Evolutionary conservation across 2,888 invertebrate species (phyloP), one percentile per base, ranked within the genome.

Genomic region (Beris chalybata): DNA sequence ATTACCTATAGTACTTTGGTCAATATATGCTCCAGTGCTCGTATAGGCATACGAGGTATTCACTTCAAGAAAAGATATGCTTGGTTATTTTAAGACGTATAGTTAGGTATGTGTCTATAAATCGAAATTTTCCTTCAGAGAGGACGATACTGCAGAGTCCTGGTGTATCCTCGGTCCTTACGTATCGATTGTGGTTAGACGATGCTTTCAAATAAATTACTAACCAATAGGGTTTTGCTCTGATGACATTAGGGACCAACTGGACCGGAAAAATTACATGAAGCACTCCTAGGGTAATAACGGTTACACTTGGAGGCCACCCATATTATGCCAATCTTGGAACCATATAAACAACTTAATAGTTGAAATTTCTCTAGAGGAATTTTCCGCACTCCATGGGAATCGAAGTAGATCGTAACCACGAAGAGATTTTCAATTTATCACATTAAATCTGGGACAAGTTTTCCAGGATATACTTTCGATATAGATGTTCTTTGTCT

Each of bases 161-260:
- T 22, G 22, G 22, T 22, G 22, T 22, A 22, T 22, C 22, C 22
- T 22, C 22, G 22, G 3, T 1, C 22, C 38, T 5, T 38, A 38
- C 9, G 38, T 7, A 38, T 38, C 38, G 38, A 38, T 7, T 38
- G 9, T 38, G 38, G 38, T 38, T 38, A 38, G 38, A 38, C 2
- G 31, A 48, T n/a, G 58, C 58, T 59, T 59, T 59, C 58, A 59
- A 5, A 59, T 59, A 59, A 48, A 59, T 59, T 59, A 59, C 58
- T 48, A 59, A 47, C 47, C 58, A 48, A 47, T 59, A 31, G 48
- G 58, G 48, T 48, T 29, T 59, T 47, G n/a, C n/a, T 59, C 47
- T 59, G 44, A 48, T 48, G 47, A 59, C 58, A 30, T 59, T 48
- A 48, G 58, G 31, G 29, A 48, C 22, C 9, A 47, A 48, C 43